These are phyloP conservation scores for Hormiphora californensis DNA, from an alignment of 37 sponge, comb jelly and placozoan genomes.

Conservation along the genomic window DNA sequence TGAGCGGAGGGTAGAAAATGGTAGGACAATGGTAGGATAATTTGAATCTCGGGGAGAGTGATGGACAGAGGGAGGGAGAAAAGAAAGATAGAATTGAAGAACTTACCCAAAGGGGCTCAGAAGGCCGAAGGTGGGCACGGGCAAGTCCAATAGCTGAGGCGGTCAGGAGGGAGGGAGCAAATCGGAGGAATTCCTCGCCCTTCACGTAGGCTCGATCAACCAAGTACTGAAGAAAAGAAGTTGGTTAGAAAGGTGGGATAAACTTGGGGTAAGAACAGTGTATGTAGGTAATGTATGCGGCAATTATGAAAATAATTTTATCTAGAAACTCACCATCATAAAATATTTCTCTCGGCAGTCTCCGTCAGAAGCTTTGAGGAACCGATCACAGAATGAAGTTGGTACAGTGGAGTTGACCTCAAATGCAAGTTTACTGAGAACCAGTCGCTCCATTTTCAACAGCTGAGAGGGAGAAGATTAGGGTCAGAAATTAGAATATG, in stretches of 20 bases:
- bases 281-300: too few relatives aligned
- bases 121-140: background rate
- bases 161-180: slow-evolving; percentile 21
- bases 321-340: background rate
- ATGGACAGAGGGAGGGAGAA: background rate
- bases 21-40: too few relatives aligned
- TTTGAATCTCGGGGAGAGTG: background rate
- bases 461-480: background rate
- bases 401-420: slow-evolving; percentile 40
- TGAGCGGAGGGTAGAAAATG: background rate
- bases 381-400: background rate
- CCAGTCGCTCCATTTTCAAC: background rate
- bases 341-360: slow-evolving; percentile 44
- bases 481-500: too few relatives aligned
- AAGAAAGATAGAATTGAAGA: background rate
- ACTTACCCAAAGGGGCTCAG: slow-evolving; percentile 39
- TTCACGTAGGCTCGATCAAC: background rate
- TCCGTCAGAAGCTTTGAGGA: slow-evolving; percentile 48
- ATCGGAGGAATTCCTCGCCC: slow-evolving; percentile 11
- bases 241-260: background rate
- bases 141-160: slow-evolving; percentile 42
- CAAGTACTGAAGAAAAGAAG: slow-evolving; percentile 22
- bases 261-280: background rate
- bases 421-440: slow-evolving; percentile 8
- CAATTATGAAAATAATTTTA: background rate